A percentile compares a stretch with the other conserved stretches of the same genome.
Conservation (phyloP, 1,140 invertebrate species). For the Aphelenchoides fujianensis region DNA sequence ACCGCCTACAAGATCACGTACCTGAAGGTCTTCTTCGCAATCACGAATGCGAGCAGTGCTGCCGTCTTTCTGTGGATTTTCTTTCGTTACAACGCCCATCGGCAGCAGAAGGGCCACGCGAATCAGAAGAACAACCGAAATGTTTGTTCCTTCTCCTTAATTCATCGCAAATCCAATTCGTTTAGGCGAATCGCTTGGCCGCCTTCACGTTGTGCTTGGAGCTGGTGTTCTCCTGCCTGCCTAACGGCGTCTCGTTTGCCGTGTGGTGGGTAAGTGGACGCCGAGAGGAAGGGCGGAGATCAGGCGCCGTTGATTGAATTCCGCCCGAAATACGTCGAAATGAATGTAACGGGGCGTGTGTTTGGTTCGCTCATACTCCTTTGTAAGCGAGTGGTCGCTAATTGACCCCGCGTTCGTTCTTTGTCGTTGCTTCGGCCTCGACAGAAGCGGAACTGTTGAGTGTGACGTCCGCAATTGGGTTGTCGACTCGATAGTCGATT, state of each 20-base stretch:
- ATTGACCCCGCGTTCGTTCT: too few species aligned
- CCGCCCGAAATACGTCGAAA: too few species aligned
- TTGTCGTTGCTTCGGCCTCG: too few species aligned
- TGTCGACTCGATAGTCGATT: too few species aligned
- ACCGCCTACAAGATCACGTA: conserved; percentile 12
- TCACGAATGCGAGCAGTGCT: neutral
- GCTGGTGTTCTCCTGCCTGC: neutral
- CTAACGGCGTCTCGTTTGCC: neutral
- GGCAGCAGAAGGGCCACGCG: neutral
- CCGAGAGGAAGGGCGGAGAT: too few species aligned
- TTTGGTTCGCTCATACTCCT: too few species aligned
- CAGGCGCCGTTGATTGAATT: too few species aligned
- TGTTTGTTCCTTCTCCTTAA: neutral
- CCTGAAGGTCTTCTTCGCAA: conserved; percentile 6
- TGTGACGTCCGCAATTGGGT: too few species aligned
- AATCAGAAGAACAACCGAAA: neutral
- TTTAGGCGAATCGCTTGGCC: conserved; percentile 11
- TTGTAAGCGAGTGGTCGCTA: too few species aligned
- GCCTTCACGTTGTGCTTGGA: neutral
- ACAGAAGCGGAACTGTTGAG: too few species aligned
- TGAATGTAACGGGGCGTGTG: too few species aligned
- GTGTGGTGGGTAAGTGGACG: conserved; percentile 1
- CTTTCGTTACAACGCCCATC: neutral
- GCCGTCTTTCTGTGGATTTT: neutral
- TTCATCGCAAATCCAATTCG: neutral